Conservation (phyloP, 2,113 vertebrate genomes). For the Bos javanicus region DNA sequence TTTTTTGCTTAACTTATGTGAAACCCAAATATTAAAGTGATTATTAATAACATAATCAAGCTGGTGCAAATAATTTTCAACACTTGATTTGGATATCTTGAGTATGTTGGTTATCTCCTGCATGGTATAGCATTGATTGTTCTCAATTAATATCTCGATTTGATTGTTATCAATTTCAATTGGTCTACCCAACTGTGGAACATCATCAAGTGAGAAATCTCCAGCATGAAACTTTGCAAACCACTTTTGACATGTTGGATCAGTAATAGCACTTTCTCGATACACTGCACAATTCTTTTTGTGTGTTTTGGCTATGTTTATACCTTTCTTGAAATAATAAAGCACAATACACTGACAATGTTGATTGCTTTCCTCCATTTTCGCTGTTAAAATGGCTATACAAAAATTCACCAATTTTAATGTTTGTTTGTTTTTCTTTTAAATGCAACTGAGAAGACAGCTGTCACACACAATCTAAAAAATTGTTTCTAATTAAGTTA, state of each 20-base stretch:
- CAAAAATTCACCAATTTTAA: neutral
- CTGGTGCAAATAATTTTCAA: neutral
- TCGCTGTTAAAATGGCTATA: neutral
- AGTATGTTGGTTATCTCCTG: neutral
- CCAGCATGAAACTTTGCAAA: neutral
- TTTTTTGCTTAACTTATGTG: neutral
- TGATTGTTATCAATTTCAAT: neutral
- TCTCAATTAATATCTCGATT: neutral
- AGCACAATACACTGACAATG: neutral
- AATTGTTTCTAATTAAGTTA: neutral
- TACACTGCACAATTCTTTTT: neutral
- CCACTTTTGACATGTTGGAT: neutral
- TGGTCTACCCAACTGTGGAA: neutral
- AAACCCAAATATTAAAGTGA: neutral
- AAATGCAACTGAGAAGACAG: neutral
- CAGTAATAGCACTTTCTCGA: neutral
- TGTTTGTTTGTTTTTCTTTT: neutral
- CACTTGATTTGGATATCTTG: neutral
- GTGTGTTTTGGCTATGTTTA: neutral
- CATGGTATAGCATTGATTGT: neutral
- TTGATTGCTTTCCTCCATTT: neutral
- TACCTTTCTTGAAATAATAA: neutral
- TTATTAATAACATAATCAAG: neutral
- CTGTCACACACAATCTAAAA: neutral
- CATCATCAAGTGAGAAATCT: neutral